Conservation (phyloP, 2,797 vertebrate species). For the Scolopax rusticola region DNA sequence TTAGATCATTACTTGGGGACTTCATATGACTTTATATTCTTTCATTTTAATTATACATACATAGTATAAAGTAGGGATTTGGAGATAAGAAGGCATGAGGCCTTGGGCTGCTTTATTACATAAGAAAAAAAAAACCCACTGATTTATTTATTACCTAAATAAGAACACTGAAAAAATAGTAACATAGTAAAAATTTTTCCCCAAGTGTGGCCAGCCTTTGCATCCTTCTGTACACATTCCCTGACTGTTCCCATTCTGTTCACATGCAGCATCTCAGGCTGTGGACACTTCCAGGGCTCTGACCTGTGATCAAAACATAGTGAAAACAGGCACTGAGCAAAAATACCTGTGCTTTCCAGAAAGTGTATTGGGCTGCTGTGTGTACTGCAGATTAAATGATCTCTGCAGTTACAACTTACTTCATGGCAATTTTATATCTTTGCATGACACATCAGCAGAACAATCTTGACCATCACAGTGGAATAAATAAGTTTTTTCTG, state of each 20-base stretch:
- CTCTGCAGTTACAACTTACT: background rate
- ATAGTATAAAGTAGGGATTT: background rate
- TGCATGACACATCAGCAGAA: background rate
- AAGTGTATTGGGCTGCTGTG: background rate
- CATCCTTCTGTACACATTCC: background rate
- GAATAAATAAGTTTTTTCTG: background rate
- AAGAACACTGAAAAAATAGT: background rate
- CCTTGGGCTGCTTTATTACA: background rate
- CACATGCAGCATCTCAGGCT: background rate
- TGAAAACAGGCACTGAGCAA: background rate
- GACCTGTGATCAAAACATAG: background rate
- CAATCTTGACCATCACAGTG: background rate
- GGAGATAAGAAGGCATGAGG: background rate
- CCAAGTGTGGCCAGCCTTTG: background rate
- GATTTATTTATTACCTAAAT: background rate
- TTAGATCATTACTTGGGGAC: background rate
- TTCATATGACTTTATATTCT: background rate
- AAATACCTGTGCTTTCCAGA: background rate
- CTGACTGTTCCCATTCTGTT: background rate
- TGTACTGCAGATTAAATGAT: background rate
- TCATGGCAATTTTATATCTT: background rate
- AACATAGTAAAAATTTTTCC: background rate
- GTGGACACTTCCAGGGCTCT: background rate
- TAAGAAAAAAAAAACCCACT: background rate
- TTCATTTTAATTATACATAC: constrained; percentile 26